Evolutionary conservation across 2,888 invertebrate genomes (phyloP).

Genomic region (Meandrusa payeni): DNA sequence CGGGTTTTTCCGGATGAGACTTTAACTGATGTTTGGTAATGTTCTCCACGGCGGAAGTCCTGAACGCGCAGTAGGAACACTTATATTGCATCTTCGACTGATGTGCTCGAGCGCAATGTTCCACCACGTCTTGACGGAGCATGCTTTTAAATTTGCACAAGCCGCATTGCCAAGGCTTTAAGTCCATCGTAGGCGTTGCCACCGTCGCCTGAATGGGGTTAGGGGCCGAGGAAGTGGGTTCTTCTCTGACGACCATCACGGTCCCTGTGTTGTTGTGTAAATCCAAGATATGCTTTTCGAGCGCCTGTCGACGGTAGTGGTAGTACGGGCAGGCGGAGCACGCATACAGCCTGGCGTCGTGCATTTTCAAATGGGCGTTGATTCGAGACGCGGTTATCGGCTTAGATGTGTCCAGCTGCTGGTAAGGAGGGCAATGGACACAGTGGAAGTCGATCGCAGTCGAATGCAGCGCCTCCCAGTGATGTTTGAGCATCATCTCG

Average conservation of each 20-base stretch:
- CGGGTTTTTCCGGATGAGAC: slow-evolving; percentile 72
- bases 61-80: slow-evolving; percentile 84
- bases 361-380: slow-evolving; percentile 87
- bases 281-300: slow-evolving; percentile 85
- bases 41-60: slow-evolving; percentile 72
- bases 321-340: slow-evolving; percentile 86
- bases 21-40: slow-evolving; percentile 82
- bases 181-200: slow-evolving; percentile 56
- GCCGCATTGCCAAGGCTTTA: slow-evolving; percentile 86
- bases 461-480: slow-evolving; percentile 86
- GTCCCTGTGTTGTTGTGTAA: slow-evolving; percentile 79
- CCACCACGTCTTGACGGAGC: slow-evolving; percentile 80
- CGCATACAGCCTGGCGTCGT: slow-evolving; percentile 86
- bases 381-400: slow-evolving; percentile 82
- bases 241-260: slow-evolving; percentile 60
- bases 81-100: slow-evolving; percentile 85
- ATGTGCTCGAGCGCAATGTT: slow-evolving; percentile 82
- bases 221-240: slow-evolving; percentile 40
- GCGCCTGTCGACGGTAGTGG: slow-evolving; percentile 81
- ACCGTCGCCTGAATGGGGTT: slow-evolving; percentile 30
- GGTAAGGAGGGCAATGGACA: slow-evolving; percentile 84
- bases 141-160: slow-evolving; percentile 83
- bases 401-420: slow-evolving; percentile 65
- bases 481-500: slow-evolving; percentile 85
- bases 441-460: slow-evolving; percentile 83